A percentile compares a stretch with the other conserved stretches of the same genome.
phyloP scores from a whole-genome alignment of 2,113 vertebrate species.

The Gadus chalcogrammus region DNA sequence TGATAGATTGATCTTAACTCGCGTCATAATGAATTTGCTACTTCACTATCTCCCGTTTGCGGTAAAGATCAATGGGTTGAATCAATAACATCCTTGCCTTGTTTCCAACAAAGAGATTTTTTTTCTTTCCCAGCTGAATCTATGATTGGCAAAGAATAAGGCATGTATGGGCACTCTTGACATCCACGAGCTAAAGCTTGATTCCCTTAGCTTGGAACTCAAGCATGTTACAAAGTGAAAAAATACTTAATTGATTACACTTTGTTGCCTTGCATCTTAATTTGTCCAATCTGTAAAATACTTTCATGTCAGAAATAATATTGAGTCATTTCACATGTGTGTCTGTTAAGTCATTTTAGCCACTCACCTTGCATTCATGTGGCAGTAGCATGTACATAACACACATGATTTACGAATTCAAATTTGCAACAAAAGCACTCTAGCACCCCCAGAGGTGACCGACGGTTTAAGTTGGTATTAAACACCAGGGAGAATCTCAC shows the following conservation, averaged over 20 bases:
- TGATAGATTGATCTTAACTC: conserved; percentile 36
- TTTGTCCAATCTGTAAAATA: no score
- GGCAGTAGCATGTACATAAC: no score
- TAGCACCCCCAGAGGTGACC: background rate
- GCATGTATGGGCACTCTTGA: no score
- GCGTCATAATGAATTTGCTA: conserved; percentile 55
- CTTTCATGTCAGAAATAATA: no score
- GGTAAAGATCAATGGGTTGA: conserved; percentile 61
- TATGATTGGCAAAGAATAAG: conserved; percentile 10
- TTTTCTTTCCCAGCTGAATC: conserved; percentile 44
- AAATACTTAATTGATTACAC: no score
- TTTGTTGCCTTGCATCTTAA: no score
- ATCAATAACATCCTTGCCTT: conserved; percentile 57
- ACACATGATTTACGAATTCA: background rate
- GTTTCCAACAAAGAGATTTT: conserved; percentile 46
- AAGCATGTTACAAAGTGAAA: no score
- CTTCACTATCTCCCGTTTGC: conserved; percentile 36
- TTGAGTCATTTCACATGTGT: background rate
- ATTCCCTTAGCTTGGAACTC: no score
- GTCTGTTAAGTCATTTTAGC: background rate
- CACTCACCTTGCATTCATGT: background rate
- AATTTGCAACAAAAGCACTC: background rate
- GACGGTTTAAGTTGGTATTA: conserved; percentile 10
- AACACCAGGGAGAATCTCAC: conserved; percentile 9
- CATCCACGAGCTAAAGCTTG: no score